Evolutionary conservation across 2,888 invertebrate species (phyloP).

Genomic region (Drosophila histrio): DNA sequence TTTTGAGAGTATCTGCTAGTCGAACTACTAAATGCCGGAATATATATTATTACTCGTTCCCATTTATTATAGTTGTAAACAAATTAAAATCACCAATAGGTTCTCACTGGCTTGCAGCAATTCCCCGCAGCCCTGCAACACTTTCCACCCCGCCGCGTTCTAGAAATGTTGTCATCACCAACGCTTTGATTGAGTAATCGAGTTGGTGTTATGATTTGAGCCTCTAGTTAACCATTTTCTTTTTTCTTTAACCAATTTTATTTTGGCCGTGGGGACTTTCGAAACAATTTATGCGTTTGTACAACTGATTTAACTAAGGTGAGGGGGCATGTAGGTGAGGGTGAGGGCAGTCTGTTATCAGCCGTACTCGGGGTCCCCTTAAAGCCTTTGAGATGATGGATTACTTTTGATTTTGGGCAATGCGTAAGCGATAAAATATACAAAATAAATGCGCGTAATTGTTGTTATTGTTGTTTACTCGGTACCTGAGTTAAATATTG

Average conservation of each 20-base stretch:
- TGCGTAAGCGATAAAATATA: constrained; percentile 66
- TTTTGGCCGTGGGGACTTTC: constrained; percentile 43
- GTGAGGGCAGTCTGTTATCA: constrained; percentile 51
- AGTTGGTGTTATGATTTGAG: constrained; percentile 61
- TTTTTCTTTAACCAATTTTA: constrained; percentile 1
- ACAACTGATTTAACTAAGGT: constrained; percentile 28
- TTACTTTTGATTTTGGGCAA: constrained; percentile 77
- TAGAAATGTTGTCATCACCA: constrained; percentile 36
- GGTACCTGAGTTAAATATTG: constrained; percentile 41
- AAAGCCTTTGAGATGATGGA: constrained; percentile 77
- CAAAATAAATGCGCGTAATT: constrained; percentile 66
- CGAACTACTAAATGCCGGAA: neutral
- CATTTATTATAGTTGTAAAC: constrained; percentile 73
- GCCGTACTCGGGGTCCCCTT: constrained; percentile 64
- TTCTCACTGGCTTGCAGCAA: constrained; percentile 27
- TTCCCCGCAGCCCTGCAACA: constrained; percentile 5
- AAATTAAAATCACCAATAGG: constrained; percentile 71
- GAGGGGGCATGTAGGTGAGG: constrained; percentile 26
- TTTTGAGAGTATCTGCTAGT: constrained; percentile 10
- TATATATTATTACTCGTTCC: constrained; percentile 6
- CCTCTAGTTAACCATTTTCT: constrained; percentile 29
- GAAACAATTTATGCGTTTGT: constrained; percentile 75
- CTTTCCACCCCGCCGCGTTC: constrained; percentile 2
- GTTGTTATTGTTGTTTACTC: constrained; percentile 57
- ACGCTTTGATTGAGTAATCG: constrained; percentile 74